Percentiles rank a stretch among this genome's conserved stretches.
Evolutionary conservation across 37 sponge, comb jelly and placozoan genomes (phyloP).

Genomic region (Hormiphora californensis): DNA sequence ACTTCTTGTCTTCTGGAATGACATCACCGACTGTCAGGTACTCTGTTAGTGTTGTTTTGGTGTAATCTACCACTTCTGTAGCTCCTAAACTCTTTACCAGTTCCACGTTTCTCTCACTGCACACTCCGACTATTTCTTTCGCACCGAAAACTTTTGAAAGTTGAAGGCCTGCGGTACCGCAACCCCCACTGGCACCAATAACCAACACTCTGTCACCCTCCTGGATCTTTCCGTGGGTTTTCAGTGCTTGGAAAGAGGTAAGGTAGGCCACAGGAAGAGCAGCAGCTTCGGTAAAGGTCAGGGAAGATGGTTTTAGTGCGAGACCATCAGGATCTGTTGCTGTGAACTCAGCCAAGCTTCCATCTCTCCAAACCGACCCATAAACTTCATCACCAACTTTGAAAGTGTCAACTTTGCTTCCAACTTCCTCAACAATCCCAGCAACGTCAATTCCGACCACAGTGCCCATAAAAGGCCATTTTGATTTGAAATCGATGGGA

Average conservation of each 20-base stretch:
- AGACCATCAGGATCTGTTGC: background rate
- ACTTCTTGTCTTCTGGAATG: background rate
- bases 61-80: slow-evolving; percentile 39
- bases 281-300: background rate
- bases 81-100: slow-evolving; percentile 22
- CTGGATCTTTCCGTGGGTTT: background rate
- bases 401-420: background rate
- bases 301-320: background rate
- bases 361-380: background rate
- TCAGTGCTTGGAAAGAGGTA: slow-evolving; percentile 6
- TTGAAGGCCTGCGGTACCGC: slow-evolving; percentile 16
- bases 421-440: slow-evolving; percentile 2
- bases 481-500: slow-evolving; percentile 8
- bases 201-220: background rate
- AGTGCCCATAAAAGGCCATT: background rate
- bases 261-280: background rate
- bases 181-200: slow-evolving; percentile 47
- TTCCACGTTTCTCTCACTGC: slow-evolving; percentile 16
- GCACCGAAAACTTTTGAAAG: slow-evolving; percentile 12
- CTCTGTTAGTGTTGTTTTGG: background rate
- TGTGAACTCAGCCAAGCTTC: slow-evolving; percentile 11
- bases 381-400: slow-evolving; percentile 39
- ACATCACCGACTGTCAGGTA: background rate
- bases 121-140: slow-evolving; percentile 36
- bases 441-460: slow-evolving; percentile 28